Base-by-base conservation (phyloP, 2,888 invertebrate species). In the Drosophila koepferae region DNA sequence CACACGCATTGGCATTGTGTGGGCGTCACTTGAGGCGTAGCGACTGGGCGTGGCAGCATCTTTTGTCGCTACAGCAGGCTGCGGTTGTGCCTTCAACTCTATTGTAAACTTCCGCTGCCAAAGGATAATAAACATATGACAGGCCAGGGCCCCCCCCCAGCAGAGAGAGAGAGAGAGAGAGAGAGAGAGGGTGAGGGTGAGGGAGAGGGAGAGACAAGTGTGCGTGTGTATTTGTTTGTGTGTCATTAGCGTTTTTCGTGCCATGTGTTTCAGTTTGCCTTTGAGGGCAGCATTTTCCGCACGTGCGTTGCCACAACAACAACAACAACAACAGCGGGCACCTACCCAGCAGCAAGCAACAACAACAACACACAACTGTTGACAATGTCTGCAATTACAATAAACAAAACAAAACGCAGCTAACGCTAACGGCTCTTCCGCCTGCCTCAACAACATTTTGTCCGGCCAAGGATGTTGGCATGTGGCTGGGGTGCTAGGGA, bases 71-170 rank as follows among this genome's bases (percentile, higher is more conserved):
- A 64, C 36, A 56, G 63, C 75, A 66, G 71, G 77, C 77, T 75
- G 77, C 66, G 80, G 77, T 56, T 75, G 51, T 44, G 70, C 67
- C 70, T 71, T 80, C 66, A 70, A 76, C 64, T 75, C 65, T 75
- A 80, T 68, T 78, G 86, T 77, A 89, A 86, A 86, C 84, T 89
- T 89, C 74, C 84, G 80, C 80, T 72, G 64, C 64, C 63, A 86
- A 86, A 80, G 84, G 85, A 89, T 86, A 89, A 89, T 85, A 81
- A 85, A 85, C 90, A 87, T 88, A 86, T 85, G 88, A 80, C 74
- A 79, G 73, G 23, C 46, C 6, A 6, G 20, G 44, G 20, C 44
- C 46, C 77, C 44, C 46, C 77, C 74, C 77, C 77, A 75, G 80
- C 77, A 78, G 67, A 72, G 74, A 1, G 8, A 8, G 46, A 75